Evolutionary conservation across 92 coral and sea anemone species (phyloP), one percentile per base, ranked within the genome.

Genomic region (Siderastrea radians): DNA sequence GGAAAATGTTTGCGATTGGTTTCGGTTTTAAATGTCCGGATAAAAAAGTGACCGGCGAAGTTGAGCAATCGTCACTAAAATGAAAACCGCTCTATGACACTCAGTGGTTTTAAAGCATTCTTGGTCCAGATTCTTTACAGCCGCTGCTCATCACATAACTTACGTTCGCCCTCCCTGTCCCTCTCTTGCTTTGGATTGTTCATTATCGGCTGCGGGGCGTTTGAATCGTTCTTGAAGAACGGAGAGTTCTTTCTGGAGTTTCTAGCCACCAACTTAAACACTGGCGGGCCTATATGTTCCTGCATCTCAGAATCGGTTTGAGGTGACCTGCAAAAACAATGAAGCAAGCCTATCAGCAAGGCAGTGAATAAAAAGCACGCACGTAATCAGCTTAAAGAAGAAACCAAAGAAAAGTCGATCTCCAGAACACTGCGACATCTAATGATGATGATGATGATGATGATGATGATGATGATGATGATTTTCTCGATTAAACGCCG

Each of bases 141-240:
- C 45, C 19, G 2, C 0, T 5, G 46, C 6, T 19, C 6, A 2
- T 3, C 10, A 7, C 47, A 76, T 71, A 16, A 84, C 87, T 62
- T 74, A 87, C 91, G 87, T 69, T 79, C 88, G 38, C 73, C 73
- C 61, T 84, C 87, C 38, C 87, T 75, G 71, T 84, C 87, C 13
- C 87, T 74, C 38, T 84, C 87, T 50, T 84, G 81, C 47, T 74
- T 73, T 11, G 87, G 81, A 26, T 38, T 73, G 59, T n/a, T 74
- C 72, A 60, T 63, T 14, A 77, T 16, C 10, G 87, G 72, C 69
- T 50, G 86, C 43, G 86, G 69, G 1, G 86, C 78, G 71, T 61
- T 84, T 74, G 80, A 26, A 52, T 84, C 87, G 16, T 63, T 84
- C 71, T 75, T 84, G 73, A 84, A 84, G 74, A 84, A 84, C 66